Conservation (phyloP, 2,113 vertebrate genomes). For the Pedetes capensis region DNA sequence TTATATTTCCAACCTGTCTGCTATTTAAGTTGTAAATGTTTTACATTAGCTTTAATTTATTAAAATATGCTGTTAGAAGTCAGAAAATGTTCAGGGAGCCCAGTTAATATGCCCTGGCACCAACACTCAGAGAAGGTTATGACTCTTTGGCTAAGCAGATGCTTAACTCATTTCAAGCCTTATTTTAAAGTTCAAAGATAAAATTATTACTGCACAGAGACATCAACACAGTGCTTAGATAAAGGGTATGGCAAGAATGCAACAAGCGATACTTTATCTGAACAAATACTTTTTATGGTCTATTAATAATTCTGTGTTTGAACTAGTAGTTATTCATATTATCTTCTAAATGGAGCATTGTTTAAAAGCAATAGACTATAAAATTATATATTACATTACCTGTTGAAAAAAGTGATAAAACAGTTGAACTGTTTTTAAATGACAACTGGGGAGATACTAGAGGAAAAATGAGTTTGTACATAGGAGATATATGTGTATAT, state of each 20-base stretch:
- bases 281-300: slow-evolving; percentile 40
- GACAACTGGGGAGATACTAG: neutral
- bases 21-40: slow-evolving; percentile 50
- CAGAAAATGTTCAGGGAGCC: neutral
- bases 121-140: neutral
- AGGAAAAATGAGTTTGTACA: neutral
- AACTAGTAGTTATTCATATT: slow-evolving; percentile 40
- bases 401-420: neutral
- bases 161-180: slow-evolving; percentile 17
- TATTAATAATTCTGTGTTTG: slow-evolving; percentile 41
- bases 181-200: slow-evolving; percentile 60
- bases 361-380: slow-evolving; percentile 30
- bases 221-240: slow-evolving; percentile 24
- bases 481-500: too few relatives aligned
- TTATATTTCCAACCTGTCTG: neutral
- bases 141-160: slow-evolving; percentile 4
- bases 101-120: neutral
- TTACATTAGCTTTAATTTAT: slow-evolving; percentile 53
- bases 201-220: slow-evolving; percentile 22
- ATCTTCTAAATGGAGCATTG: slow-evolving; percentile 41
- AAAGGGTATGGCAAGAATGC: slow-evolving; percentile 6
- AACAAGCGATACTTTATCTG: slow-evolving; percentile 7
- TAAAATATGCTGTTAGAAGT: slow-evolving; percentile 30
- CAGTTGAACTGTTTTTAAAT: slow-evolving; percentile 29
- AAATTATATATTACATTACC: slow-evolving; percentile 8